Evolutionary conservation across 35 echinoderm and acorn worm genomes (phyloP).

Genomic region (Nesometra sesokonis): DNA sequence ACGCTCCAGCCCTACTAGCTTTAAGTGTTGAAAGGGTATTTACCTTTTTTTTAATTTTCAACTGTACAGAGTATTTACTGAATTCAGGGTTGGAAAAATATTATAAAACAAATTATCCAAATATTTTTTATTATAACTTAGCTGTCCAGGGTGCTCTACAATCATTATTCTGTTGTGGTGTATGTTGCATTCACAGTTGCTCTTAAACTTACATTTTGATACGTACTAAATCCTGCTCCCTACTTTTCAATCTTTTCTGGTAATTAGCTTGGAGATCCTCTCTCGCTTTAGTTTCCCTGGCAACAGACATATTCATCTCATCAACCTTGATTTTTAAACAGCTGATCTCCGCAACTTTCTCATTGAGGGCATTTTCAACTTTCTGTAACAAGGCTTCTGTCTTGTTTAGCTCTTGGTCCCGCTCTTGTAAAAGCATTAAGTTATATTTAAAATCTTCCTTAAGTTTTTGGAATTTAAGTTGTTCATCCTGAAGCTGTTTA

Average conservation of each 20-base stretch:
- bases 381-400: conserved; percentile 29
- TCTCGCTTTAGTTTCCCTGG: conserved; percentile 29
- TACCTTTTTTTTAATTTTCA: too few relatives aligned
- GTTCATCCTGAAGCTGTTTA: conserved; percentile 30
- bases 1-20: too few relatives aligned
- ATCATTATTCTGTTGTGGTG: too few relatives aligned
- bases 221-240: conserved; percentile 60
- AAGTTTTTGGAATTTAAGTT: conserved; percentile 40
- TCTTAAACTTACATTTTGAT: too few relatives aligned
- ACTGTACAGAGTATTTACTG: too few relatives aligned
- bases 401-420: conserved; percentile 79
- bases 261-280: conserved; percentile 71
- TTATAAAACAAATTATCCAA: too few relatives aligned
- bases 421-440: conserved; percentile 61
- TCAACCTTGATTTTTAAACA: conserved; percentile 80
- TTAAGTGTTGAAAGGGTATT: too few relatives aligned
- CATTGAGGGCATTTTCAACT: conserved; percentile 23
- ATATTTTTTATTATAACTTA: too few relatives aligned
- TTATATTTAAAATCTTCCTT: conserved; percentile 99
- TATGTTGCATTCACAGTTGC: too few relatives aligned
- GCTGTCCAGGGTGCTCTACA: too few relatives aligned
- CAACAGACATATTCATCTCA: conserved; percentile 39
- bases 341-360: conserved; percentile 36
- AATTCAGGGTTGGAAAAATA: too few relatives aligned
- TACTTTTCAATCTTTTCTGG: conserved; percentile 70